Conservation (phyloP, 1,140 invertebrate species). For the Adelges cooleyi region DNA sequence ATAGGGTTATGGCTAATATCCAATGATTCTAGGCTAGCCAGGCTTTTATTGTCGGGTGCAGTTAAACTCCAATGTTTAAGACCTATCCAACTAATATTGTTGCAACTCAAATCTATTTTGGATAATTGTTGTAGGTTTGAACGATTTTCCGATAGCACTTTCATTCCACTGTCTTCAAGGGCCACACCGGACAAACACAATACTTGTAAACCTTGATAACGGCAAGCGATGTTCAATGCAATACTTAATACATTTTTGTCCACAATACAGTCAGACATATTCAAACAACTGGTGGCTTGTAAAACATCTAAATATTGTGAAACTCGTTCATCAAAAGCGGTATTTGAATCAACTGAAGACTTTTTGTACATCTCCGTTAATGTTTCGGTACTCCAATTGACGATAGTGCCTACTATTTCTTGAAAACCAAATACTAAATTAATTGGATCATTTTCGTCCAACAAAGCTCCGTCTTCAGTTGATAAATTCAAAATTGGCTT, state of each 20-base stretch:
- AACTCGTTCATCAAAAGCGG: conserved; percentile 39
- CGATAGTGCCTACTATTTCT: conserved; percentile 47
- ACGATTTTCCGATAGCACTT: conserved; percentile 26
- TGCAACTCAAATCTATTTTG: conserved; percentile 32
- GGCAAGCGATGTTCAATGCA: conserved; percentile 46
- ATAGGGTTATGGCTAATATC: conserved; percentile 23
- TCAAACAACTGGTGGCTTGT: conserved; percentile 43
- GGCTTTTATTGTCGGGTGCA: conserved; percentile 13
- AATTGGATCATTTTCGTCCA: conserved; percentile 49
- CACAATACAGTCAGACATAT: conserved; percentile 43
- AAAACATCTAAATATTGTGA: conserved; percentile 43
- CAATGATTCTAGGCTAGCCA: conserved; percentile 23
- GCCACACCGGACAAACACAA: conserved; percentile 49
- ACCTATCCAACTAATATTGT: conserved; percentile 31
- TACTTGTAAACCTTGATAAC: conserved; percentile 47
- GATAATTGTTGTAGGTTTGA: conserved; percentile 30
- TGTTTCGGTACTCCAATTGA: conserved; percentile 51
- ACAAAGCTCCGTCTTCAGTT: conserved; percentile 53
- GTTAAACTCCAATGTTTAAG: conserved; percentile 23
- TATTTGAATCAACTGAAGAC: conserved; percentile 46
- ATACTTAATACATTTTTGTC: conserved; percentile 41
- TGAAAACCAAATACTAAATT: conserved; percentile 45
- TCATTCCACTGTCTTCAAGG: conserved; percentile 42
- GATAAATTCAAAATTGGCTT: conserved; percentile 50
- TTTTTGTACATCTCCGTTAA: conserved; percentile 51